Base-by-base conservation (phyloP, 2,797 vertebrate species). In the Geotrypetes seraphini region DNA sequence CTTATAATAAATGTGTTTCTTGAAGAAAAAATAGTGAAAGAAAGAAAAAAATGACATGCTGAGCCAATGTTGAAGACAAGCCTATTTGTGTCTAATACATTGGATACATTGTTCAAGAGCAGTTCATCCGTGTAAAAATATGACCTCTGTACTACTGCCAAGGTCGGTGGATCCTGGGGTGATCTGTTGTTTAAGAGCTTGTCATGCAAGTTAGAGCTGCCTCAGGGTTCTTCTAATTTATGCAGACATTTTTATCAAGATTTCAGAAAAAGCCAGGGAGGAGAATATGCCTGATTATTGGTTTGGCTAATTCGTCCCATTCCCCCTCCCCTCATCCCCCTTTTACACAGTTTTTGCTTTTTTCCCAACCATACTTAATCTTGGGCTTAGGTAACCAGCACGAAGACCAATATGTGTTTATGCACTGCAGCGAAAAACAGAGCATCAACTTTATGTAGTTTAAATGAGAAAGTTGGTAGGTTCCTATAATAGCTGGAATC, bases 61-160 rank as follows among this genome's bases (percentile, higher is more conserved):
- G 53, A 53, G 38, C 28, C 28, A 35, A 39, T 69, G 58, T 31
- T 57, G 50, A 60, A 60, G 34, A 56, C 73, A 68, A 63, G 17
- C 50, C 52, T 12, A 33, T 62, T 63, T 60, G 51, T 57, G 41
- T 46, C 59, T 70, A 65, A 63, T 60, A 64, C 53, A 48, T 63
- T 45, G 57, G 40, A 63, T 43, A 63, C 59, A 60, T 55, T 66
- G 47, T 53, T 60, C 50, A 64, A 64, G 54, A 63, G 38, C 50
- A 65, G 52, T 50, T 76, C 64, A 72, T 60, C 65, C 63, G 53
- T 69, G 60, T 54, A 67, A 68, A 80, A 71, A 61, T 64, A 71
- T 62, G 66, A 41, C 35, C 32, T 36, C 51, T 50, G 51, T 67
- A 62, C 53, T 38, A 29, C 44, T 63, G 70, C 68, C 59, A 66